Base-by-base conservation (phyloP, 2,888 invertebrate species). In the Pemphredon lugubris region DNA sequence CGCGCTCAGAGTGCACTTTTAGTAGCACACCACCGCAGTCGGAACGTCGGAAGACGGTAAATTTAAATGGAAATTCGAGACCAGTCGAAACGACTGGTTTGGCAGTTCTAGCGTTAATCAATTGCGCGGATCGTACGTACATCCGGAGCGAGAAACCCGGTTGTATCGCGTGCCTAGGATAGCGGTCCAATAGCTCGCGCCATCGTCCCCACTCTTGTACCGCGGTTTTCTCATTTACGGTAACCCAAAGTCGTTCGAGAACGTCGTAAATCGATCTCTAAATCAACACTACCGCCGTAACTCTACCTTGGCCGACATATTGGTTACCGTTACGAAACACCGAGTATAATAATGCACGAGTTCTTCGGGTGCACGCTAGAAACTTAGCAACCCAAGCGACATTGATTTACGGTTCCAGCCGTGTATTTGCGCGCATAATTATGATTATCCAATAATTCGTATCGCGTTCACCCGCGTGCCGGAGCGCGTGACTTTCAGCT, bases 241-340 rank as follows among this genome's bases (percentile, higher is more conserved):
- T 30, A 53, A 53, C 21, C 13, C 16, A 45, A 32, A 45, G 51
- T 51, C 21, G 23, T 50, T 18, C 45, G 20, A 11, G 40, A 5
- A 1, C 40, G 23, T 14, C 3, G 20, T 34, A 47, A 58, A 66
- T 69, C 67, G 58, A 69, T 69, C 67, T 53, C 40, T 30, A 48
- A 69, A 66, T 58, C 34, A 37, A 69, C 58, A 57, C 39, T 48
- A 26, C 37, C 11, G 44, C 23, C 30, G 47, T 21, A 42, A 48
- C 20, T 58, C 30, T 32, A 58, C 69, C 67, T 69, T 69, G 69
- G 58, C 69, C 69, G 69, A 69, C 39, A 69, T 58, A 50, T 57
- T 26, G 66, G 44, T 20, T 39, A 23, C 13, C 14, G 23, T 58
- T 66, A 53, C 58, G 68, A 65, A 66, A 69, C 47, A 11, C 5